These are phyloP conservation scores for Manis pentadactyla DNA, from an alignment of 2,797 vertebrate species.

Conservation along the genomic window DNA sequence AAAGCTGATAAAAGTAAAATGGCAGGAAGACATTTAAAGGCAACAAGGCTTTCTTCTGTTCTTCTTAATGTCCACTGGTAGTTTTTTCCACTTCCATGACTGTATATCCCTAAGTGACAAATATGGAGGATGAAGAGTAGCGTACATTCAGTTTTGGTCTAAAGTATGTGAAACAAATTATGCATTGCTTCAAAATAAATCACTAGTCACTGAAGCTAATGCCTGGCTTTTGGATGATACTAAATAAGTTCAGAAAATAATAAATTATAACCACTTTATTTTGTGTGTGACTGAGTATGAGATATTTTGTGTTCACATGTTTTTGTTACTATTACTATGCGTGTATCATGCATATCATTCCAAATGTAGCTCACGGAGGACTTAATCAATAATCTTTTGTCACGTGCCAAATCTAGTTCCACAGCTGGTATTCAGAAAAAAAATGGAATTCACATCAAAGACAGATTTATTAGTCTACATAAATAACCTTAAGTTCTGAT, in stretches of 20 bases:
- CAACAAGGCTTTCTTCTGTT: neutral
- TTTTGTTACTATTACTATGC: neutral
- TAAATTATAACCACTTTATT: slow-evolving; percentile 19
- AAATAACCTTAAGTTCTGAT: slow-evolving; percentile 17
- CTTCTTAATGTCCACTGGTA: neutral
- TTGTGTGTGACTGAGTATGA: neutral
- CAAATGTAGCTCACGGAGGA: slow-evolving; percentile 26
- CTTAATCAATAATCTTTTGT: neutral
- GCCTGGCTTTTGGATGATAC: neutral
- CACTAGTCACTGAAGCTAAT: slow-evolving; percentile 18
- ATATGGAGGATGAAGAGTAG: neutral
- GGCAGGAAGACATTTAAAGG: neutral
- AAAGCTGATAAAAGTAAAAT: slow-evolving; percentile 35
- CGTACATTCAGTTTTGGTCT: slow-evolving; percentile 17
- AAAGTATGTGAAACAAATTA: slow-evolving; percentile 21
- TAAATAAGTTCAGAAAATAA: slow-evolving; percentile 54
- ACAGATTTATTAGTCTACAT: neutral
- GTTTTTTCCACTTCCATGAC: neutral
- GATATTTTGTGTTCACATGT: neutral
- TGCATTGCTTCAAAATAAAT: neutral
- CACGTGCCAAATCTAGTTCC: slow-evolving; percentile 3
- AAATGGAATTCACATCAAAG: neutral
- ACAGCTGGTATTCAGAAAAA: slow-evolving; percentile 26
- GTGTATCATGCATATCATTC: neutral
- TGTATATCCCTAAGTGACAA: neutral